phyloP scores from a whole-genome alignment of 2,797 vertebrate species.

The Pangasius mekongensis region DNA sequence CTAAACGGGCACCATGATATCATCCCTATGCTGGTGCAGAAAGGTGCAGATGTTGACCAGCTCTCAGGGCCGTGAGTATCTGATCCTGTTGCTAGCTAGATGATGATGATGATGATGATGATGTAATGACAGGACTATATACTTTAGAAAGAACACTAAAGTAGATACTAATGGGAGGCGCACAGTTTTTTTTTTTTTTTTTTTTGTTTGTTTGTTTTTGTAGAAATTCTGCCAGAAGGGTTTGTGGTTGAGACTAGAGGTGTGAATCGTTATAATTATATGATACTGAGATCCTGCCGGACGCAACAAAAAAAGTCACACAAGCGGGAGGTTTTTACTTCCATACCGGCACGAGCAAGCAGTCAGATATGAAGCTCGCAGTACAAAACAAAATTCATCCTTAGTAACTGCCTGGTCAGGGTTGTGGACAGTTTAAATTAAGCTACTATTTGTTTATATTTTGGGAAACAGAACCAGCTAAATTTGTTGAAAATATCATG shows the following conservation, averaged over 20 bases:
- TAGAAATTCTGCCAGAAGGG: too few relatives aligned
- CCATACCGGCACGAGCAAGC: too few relatives aligned
- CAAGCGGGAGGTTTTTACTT: too few relatives aligned
- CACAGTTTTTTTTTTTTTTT: too few relatives aligned
- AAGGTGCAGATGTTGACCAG: slow-evolving; percentile 78
- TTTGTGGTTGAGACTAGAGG: neutral
- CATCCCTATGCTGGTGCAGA: slow-evolving; percentile 79
- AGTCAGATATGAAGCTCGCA: too few relatives aligned
- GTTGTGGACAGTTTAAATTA: neutral
- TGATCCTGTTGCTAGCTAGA: neutral
- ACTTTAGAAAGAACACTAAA: neutral
- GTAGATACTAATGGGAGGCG: neutral
- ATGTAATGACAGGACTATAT: too few relatives aligned
- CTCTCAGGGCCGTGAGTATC: slow-evolving; percentile 79
- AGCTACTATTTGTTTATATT: neutral
- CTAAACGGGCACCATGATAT: slow-evolving; percentile 72
- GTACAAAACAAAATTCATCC: neutral
- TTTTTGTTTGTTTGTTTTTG: too few relatives aligned
- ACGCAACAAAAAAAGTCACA: too few relatives aligned
- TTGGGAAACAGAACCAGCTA: neutral
- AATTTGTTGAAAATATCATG: too few relatives aligned
- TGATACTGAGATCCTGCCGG: too few relatives aligned
- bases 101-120: neutral
- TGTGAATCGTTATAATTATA: neutral
- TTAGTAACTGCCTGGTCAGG: neutral